Base-by-base conservation (phyloP, 35 echinoderm and acorn worm species). In the Holothuria glaberrima region DNA sequence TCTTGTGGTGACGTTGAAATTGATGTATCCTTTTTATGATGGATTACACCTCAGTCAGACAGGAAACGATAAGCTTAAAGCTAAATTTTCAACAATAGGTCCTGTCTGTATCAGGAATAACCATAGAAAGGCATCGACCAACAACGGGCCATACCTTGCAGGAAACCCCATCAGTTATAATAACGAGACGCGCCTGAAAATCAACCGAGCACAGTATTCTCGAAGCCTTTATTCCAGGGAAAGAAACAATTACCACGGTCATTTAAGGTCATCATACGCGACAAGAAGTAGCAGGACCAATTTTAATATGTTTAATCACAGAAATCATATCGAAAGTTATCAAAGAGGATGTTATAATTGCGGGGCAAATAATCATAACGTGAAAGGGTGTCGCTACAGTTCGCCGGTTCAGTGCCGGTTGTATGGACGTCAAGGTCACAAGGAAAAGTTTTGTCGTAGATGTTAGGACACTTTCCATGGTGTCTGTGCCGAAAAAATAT, bases 331-430 rank as follows among this genome's bases (percentile, higher is more conserved):
- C 61, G 26, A 21, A 21, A 65, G 20, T 21, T 28, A 71, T 32
- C 68, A 71, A 71, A 71, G 26, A 71, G 68, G 29, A 5, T 71
- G 68, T 30, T 71, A 71, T 30, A 71, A 71, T 13, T 71, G 68
- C 29, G 68, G 68, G 26, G 68, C 13, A 30, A 24, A 32, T 14
- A 71, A 71, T n/a, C 64, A 68, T 68, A 68, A 19, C 7, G 6
- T 9, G 25, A 27, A n/a, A 16, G 28, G 28, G 26, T 71, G 68
- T 32, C 68, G 68, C 12, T 71, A 30, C 29, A 32, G 32, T 30
- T 14, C 4, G 13, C 68, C 68, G 26, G 26, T 30, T n/a, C 12
- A 5, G 14, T 71, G 13, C 29, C 26, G 68, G 32, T 30, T 30
- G 13, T 71, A 26, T 71, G 68, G 68, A 1, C 4, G 21, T 1